Conservation (phyloP, 2,113 vertebrate species). For the Corapipo altera region DNA sequence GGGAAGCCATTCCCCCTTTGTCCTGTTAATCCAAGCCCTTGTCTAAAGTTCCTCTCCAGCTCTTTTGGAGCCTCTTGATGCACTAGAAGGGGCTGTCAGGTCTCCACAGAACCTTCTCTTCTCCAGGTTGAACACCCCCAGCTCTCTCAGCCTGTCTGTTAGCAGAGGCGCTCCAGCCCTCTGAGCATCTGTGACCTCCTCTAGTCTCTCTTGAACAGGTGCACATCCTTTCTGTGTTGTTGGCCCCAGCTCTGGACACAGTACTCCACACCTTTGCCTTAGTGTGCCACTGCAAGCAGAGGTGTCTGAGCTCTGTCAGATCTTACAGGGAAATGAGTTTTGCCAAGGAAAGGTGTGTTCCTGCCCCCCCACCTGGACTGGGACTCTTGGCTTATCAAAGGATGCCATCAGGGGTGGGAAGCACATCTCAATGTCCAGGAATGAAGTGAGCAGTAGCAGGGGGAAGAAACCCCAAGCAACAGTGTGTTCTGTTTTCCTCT, state of each 20-base stretch:
- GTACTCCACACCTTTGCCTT: background rate
- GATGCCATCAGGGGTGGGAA: background rate
- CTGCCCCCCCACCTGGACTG: background rate
- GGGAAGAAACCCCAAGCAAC: too few species aligned
- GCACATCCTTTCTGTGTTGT: background rate
- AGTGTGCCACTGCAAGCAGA: background rate
- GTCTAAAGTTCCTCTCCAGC: background rate
- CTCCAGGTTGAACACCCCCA: background rate
- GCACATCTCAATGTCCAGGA: background rate
- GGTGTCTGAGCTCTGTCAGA: background rate
- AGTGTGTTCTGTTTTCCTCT: background rate
- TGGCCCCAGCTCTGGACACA: background rate
- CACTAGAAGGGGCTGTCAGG: background rate
- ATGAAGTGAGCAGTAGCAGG: accelerated
- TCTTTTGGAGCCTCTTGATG: background rate
- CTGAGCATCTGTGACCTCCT: background rate
- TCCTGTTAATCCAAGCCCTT: background rate
- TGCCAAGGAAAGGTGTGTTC: background rate
- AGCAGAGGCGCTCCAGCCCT: background rate
- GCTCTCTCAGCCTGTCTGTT: background rate
- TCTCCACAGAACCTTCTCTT: background rate
- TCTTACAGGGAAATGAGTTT: background rate
- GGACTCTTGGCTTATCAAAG: background rate
- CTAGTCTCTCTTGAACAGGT: background rate
- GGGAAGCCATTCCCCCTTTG: background rate